These are phyloP conservation scores for Druon quercuslanigerum DNA, from an alignment of 1,140 invertebrate genomes.

Conservation along the genomic window DNA sequence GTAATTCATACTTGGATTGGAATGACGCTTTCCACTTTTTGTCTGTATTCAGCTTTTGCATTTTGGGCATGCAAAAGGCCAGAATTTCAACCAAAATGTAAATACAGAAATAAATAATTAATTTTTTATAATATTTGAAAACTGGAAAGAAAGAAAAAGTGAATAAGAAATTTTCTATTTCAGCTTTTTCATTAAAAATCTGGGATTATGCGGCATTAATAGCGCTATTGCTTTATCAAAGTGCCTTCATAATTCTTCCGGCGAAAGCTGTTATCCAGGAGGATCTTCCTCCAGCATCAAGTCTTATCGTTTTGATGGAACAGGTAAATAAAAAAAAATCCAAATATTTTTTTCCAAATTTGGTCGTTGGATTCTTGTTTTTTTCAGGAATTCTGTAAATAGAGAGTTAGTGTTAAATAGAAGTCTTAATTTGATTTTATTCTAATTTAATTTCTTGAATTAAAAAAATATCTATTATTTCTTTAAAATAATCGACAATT, in stretches of 20 bases:
- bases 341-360: no score
- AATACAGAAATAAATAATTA: conserved; percentile 25
- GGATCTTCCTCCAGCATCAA: conserved; percentile 78
- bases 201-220: conserved; percentile 74
- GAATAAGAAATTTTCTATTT: conserved; percentile 29
- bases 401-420: no score
- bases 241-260: conserved; percentile 76
- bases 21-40: conserved; percentile 75
- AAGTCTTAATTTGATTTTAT: no score
- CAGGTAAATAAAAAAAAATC: conserved; percentile 70
- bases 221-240: conserved; percentile 70
- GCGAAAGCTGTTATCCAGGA: conserved; percentile 72
- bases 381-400: no score
- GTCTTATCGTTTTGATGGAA: conserved; percentile 78
- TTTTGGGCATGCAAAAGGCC: conserved; percentile 74
- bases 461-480: no score
- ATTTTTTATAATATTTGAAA: conserved; percentile 2
- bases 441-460: no score
- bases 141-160: neutral
- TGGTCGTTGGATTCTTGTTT: no score
- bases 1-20: conserved; percentile 77
- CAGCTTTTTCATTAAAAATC: conserved; percentile 38
- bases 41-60: conserved; percentile 76
- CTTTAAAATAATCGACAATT: no score
- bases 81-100: conserved; percentile 47